Percentiles rank a stretch among this genome's conserved stretches.
Conservation (phyloP, 2,888 invertebrate species). For the Mimas tiliae region DNA sequence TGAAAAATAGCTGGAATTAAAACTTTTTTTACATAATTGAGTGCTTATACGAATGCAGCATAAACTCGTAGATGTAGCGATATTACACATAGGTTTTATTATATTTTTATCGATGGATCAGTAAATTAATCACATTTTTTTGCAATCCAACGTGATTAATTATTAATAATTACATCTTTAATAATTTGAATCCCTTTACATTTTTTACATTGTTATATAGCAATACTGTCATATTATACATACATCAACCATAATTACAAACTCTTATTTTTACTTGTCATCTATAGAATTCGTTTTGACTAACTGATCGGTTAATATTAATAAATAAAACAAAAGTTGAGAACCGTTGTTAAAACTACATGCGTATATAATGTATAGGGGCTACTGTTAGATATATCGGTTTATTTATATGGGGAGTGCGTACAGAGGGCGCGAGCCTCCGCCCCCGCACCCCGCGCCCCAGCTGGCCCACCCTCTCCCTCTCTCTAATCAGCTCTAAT, state of each 20-base stretch:
- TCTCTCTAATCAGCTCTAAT: slow-evolving; percentile 83
- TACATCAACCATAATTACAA: background rate
- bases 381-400: slow-evolving; percentile 72
- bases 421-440: slow-evolving; percentile 66
- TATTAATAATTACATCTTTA: too few relatives aligned
- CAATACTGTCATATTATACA: background rate
- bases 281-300: background rate
- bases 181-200: too few relatives aligned
- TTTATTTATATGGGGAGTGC: slow-evolving; percentile 82
- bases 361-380: slow-evolving; percentile 53
- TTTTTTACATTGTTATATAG: background rate
- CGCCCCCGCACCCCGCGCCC: slow-evolving; percentile 44
- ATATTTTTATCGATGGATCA: too few relatives aligned
- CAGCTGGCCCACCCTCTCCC: slow-evolving; percentile 51
- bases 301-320: background rate
- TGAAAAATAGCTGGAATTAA: too few relatives aligned
- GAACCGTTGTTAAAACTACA: slow-evolving; percentile 43
- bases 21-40: too few relatives aligned
- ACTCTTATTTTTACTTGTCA: background rate
- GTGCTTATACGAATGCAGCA: too few relatives aligned
- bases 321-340: slow-evolving; percentile 39
- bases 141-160: too few relatives aligned
- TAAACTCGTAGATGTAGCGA: too few relatives aligned
- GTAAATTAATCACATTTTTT: too few relatives aligned
- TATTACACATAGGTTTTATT: too few relatives aligned